Evolutionary conservation across 2,797 vertebrate species (phyloP).

Genomic region (Tiaroga cobitis): DNA sequence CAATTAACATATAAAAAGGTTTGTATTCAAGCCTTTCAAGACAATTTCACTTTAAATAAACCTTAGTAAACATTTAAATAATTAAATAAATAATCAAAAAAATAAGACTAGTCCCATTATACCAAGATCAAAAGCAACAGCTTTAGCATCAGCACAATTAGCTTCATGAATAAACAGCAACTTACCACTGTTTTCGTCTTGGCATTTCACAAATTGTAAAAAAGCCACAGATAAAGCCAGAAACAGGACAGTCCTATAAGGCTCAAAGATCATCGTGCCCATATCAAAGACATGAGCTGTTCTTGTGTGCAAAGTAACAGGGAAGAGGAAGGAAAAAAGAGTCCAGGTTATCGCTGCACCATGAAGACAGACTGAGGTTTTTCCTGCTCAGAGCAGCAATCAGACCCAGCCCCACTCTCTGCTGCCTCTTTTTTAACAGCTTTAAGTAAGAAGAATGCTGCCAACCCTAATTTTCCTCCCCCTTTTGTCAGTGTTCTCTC

Average conservation of each 20-base stretch:
- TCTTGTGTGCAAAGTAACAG: conserved; percentile 66
- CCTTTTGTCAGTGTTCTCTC: conserved; percentile 80
- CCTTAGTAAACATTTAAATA: neutral
- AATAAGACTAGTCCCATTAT: neutral
- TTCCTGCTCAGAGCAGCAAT: conserved; percentile 83
- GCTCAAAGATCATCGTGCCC: conserved; percentile 79
- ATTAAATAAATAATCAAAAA: neutral
- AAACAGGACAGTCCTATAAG: conserved; percentile 80
- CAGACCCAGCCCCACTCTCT: conserved; percentile 85
- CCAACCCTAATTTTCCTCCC: conserved; percentile 89
- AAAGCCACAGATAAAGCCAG: conserved; percentile 74
- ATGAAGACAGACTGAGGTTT: conserved; percentile 76
- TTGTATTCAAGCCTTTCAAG: neutral
- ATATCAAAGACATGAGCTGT: conserved; percentile 79
- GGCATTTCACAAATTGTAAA: conserved; percentile 78
- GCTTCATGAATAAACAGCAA: conserved; percentile 61
- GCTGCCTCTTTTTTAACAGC: conserved; percentile 87
- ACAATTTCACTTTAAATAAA: neutral
- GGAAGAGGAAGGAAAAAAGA: conserved; percentile 67
- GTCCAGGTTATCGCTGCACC: conserved; percentile 77
- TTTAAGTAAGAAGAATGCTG: conserved; percentile 99
- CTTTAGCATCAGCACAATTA: conserved; percentile 55
- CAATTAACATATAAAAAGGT: neutral
- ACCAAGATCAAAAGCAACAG: conserved; percentile 20
- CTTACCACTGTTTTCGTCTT: conserved; percentile 77